phyloP scores from a whole-genome alignment of 2,888 invertebrate species.

The Macrosoma leucophasiata region DNA sequence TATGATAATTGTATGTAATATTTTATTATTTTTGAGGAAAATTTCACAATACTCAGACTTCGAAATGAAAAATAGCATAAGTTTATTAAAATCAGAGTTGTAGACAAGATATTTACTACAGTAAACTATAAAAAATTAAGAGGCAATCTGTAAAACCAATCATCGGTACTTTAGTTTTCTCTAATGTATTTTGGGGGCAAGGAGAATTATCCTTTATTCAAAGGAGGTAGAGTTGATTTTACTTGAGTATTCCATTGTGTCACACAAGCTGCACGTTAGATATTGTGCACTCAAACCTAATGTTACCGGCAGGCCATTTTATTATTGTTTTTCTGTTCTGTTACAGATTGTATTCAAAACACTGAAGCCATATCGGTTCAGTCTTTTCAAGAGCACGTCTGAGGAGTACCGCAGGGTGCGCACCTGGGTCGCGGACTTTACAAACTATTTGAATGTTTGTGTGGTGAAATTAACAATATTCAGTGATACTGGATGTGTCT shows the following conservation, averaged over 20 bases:
- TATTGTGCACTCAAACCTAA: slow-evolving; percentile 36
- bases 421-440: slow-evolving; percentile 34
- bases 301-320: slow-evolving; percentile 46
- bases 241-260: slow-evolving; percentile 33
- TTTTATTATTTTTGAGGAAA: too few species aligned
- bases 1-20: too few species aligned
- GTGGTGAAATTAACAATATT: slow-evolving; percentile 37
- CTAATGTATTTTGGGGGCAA: too few species aligned
- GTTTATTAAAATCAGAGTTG: too few species aligned
- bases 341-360: slow-evolving; percentile 74
- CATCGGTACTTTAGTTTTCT: too few species aligned
- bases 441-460: slow-evolving; percentile 26
- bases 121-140: too few species aligned
- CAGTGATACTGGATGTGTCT: slow-evolving; percentile 68
- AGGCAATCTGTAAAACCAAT: too few species aligned
- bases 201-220: slow-evolving; percentile 9
- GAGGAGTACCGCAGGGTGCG: slow-evolving; percentile 55
- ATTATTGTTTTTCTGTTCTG: slow-evolving; percentile 71
- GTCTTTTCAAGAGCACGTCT: slow-evolving; percentile 45
- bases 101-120: too few species aligned
- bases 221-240: slow-evolving; percentile 8
- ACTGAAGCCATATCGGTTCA: slow-evolving; percentile 49
- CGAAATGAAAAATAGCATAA: too few species aligned
- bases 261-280: slow-evolving; percentile 29
- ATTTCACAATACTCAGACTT: too few species aligned